Conservation (phyloP, 2,888 invertebrate species). For the Coremacera marginata region DNA sequence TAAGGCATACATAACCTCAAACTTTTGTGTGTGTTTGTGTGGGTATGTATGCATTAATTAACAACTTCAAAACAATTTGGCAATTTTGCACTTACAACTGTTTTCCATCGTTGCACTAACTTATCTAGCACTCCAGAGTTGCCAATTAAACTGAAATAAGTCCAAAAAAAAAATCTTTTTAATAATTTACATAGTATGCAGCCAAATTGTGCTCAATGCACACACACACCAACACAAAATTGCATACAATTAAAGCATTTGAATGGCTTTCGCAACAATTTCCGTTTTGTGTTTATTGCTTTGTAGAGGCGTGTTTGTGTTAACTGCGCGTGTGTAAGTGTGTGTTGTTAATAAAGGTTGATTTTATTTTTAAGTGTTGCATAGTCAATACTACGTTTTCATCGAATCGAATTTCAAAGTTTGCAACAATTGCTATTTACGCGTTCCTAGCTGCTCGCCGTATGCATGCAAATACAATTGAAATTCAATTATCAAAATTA, state of each 20-base stretch:
- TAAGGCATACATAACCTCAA: background rate
- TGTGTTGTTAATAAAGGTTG: background rate
- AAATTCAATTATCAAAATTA: background rate
- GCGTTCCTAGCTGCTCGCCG: background rate
- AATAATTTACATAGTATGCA: background rate
- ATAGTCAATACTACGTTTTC: background rate
- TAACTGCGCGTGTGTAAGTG: background rate
- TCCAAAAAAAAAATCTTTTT: background rate
- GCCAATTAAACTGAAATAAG: background rate
- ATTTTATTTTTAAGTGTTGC: background rate
- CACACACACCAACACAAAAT: too few species aligned
- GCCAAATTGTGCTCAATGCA: too few species aligned
- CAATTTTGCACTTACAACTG: background rate
- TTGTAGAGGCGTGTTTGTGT: background rate
- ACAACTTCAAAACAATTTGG: too few species aligned
- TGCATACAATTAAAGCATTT: too few species aligned
- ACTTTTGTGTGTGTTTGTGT: too few species aligned
- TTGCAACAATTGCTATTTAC: background rate
- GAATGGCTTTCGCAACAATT: too few species aligned
- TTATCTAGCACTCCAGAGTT: background rate
- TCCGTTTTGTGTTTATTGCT: background rate
- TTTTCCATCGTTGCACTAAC: background rate
- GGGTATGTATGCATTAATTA: too few species aligned
- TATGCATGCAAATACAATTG: background rate
- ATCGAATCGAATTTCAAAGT: slow-evolving; percentile 6